A percentile compares a stretch with the other conserved stretches of the same genome.
These are phyloP conservation scores for Platichthys flesus DNA, from an alignment of 2,113 vertebrate genomes.

Conservation along the genomic window DNA sequence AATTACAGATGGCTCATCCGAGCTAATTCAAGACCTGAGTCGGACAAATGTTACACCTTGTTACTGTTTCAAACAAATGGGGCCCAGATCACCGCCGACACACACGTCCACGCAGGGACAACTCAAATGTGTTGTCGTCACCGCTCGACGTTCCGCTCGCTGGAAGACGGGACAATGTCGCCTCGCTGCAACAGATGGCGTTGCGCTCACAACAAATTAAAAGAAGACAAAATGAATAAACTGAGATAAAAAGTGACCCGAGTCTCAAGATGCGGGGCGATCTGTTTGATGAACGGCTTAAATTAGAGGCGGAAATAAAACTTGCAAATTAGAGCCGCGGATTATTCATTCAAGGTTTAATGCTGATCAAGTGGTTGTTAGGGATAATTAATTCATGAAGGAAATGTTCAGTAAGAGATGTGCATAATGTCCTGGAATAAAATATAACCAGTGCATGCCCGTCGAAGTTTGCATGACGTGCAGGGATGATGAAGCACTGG, in stretches of 20 bases:
- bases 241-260: conserved; percentile 4
- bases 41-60: conserved; percentile 71
- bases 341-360: conserved; percentile 59
- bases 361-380: conserved; percentile 66
- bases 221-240: conserved; percentile 4
- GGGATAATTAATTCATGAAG: conserved; percentile 71
- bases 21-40: conserved; percentile 68
- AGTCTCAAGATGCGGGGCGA: not conserved
- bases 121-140: conserved; percentile 1
- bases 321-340: conserved; percentile 56
- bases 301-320: conserved; percentile 44
- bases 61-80: conserved; percentile 67
- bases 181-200: not conserved
- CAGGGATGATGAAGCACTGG: not conserved
- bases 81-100: conserved; percentile 39
- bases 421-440: conserved; percentile 51
- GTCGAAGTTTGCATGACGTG: conserved; percentile 10
- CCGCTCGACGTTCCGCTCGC: not conserved
- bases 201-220: conserved; percentile 3
- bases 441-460: conserved; percentile 22
- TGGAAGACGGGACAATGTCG: not conserved
- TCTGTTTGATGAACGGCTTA: conserved; percentile 49
- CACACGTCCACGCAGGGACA: conserved; percentile 14
- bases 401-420: conserved; percentile 61
- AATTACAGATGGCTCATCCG: conserved; percentile 78